Conservation (phyloP, 2,888 invertebrate species). For the Cryptus viduatorius region DNA sequence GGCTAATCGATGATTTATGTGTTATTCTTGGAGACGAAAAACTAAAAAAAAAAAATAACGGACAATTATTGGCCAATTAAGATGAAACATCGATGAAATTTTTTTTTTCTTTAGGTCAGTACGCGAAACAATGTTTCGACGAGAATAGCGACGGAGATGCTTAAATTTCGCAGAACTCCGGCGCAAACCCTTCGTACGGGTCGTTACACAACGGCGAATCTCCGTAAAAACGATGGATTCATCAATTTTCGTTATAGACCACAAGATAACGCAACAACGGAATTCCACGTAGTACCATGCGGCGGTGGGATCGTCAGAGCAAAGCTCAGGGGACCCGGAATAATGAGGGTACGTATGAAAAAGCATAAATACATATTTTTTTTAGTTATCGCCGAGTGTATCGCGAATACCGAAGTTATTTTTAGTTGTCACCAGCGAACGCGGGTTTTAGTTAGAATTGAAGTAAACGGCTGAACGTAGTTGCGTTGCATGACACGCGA, state of each 20-base stretch:
- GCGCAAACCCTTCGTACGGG: constrained; percentile 79
- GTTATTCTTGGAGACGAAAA: too few species aligned
- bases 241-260: constrained; percentile 82
- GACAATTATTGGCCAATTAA: not conserved
- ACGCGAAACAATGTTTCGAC: constrained; percentile 82
- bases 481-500: not conserved
- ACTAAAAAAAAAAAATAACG: not conserved
- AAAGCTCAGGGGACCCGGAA: constrained; percentile 80
- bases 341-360: constrained; percentile 76
- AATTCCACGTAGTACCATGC: constrained; percentile 82
- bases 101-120: constrained; percentile 77
- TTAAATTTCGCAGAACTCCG: constrained; percentile 80
- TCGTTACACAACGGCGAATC: constrained; percentile 77
- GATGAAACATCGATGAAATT: constrained; percentile 7
- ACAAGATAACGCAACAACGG: constrained; percentile 79
- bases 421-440: not conserved
- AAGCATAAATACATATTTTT: not conserved
- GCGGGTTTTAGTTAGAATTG: not conserved
- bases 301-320: constrained; percentile 81
- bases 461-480: not conserved
- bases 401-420: not conserved
- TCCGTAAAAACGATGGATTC: constrained; percentile 81
- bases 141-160: constrained; percentile 78
- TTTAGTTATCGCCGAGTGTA: not conserved
- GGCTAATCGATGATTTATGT: not conserved